phyloP scores from a whole-genome alignment of 2,797 vertebrate species.

The Poliocrania exsul region DNA sequence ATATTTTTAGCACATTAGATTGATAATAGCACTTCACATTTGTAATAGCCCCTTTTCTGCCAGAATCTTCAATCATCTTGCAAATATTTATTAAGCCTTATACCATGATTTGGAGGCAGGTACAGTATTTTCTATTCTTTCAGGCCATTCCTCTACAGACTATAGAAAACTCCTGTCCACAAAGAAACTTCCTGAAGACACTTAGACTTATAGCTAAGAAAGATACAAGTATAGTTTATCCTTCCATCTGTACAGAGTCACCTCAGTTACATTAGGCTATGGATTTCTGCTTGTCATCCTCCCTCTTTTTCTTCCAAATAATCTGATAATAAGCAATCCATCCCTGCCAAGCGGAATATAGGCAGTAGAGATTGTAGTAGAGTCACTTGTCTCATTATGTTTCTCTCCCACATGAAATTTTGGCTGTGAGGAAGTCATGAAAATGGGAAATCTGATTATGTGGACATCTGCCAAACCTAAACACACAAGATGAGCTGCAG shows the following conservation, averaged over 20 bases:
- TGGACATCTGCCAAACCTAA: background rate
- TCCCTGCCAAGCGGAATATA: background rate
- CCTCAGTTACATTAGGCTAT: background rate
- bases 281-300: background rate
- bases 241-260: background rate
- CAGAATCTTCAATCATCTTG: background rate
- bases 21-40: background rate
- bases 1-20: slow-evolving; percentile 24
- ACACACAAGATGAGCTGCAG: background rate
- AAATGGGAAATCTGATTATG: background rate
- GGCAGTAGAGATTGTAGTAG: background rate
- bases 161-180: background rate
- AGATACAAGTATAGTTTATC: background rate
- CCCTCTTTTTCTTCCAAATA: background rate
- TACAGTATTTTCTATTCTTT: background rate
- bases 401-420: background rate
- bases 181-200: background rate
- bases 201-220: background rate
- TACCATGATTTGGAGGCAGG: background rate
- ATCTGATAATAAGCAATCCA: background rate
- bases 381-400: background rate
- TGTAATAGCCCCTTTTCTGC: background rate
- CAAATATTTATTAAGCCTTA: slow-evolving; percentile 1
- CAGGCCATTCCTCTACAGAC: background rate
- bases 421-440: background rate